These are phyloP conservation scores for Dipodomys merriami DNA, from an alignment of 2,113 vertebrate genomes.

Conservation along the genomic window DNA sequence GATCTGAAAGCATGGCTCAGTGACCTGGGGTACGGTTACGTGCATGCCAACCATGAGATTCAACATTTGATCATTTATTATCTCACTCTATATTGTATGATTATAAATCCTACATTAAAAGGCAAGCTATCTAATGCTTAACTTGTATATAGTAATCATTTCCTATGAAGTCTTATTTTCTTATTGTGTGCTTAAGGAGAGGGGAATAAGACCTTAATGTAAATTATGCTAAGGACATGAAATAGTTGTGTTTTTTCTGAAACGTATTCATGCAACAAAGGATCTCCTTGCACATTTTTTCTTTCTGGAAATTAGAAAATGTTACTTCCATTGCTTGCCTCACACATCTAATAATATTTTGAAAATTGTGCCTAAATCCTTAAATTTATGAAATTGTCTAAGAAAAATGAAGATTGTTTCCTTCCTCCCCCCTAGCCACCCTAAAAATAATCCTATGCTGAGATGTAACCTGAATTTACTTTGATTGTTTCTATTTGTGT, in stretches of 20 bases:
- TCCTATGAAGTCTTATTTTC: constrained; percentile 36
- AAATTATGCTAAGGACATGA: constrained; percentile 19
- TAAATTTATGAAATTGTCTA: neutral
- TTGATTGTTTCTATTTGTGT: neutral
- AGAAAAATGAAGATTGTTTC: neutral
- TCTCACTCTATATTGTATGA: neutral
- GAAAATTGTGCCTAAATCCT: neutral
- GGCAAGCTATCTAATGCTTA: neutral
- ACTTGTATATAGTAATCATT: neutral
- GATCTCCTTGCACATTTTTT: neutral
- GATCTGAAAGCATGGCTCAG: constrained; percentile 19
- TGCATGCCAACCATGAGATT: constrained; percentile 3
- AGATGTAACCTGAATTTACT: neutral
- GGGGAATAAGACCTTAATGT: neutral
- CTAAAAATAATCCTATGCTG: neutral
- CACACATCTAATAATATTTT: neutral
- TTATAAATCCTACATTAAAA: neutral
- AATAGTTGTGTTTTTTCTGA: neutral
- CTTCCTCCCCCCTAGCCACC: neutral
- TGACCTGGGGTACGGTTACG: constrained; percentile 4
- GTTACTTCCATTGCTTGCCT: constrained; percentile 1
- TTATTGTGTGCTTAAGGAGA: neutral
- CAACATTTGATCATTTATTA: constrained; percentile 28
- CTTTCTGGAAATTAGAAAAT: neutral
- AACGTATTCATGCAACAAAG: neutral